Percentiles rank a stretch among this genome's conserved stretches.
These are phyloP conservation scores for Gadus chalcogrammus DNA, from an alignment of 2,113 vertebrate species.

Conservation along the genomic window DNA sequence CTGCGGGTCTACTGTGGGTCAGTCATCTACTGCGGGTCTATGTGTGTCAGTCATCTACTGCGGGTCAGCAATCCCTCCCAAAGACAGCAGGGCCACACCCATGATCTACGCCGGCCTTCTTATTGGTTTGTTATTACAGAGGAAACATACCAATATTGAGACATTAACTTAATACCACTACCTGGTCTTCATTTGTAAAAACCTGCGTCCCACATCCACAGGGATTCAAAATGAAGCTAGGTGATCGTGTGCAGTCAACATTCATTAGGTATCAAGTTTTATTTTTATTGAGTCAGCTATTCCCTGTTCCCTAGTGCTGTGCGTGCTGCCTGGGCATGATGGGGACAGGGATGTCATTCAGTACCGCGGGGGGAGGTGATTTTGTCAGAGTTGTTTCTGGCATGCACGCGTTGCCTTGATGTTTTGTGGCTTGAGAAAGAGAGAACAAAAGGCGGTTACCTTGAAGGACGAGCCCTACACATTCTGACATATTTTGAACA, in stretches of 20 bases:
- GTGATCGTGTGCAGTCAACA: not conserved
- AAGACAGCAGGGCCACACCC: no score
- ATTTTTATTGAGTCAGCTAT: slow-evolving; percentile 44
- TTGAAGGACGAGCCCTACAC: slow-evolving; percentile 9
- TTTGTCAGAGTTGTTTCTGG: slow-evolving; percentile 19
- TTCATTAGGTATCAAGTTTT: not conserved
- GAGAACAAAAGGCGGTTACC: no score
- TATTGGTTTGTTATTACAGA: no score
- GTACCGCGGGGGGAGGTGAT: slow-evolving; percentile 32
- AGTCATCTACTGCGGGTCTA: no score
- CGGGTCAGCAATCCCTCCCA: no score
- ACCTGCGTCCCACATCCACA: slow-evolving; percentile 6
- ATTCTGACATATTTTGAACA: no score
- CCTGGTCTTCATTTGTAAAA: slow-evolving; percentile 9
- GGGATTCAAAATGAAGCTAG: slow-evolving; percentile 29
- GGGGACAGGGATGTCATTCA: not conserved
- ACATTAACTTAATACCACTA: no score
- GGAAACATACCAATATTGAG: no score
- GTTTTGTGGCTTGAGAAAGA: no score
- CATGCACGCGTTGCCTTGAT: slow-evolving; percentile 1
- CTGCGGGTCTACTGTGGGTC: no score
- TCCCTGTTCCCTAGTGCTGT: slow-evolving; percentile 21
- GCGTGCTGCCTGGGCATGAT: slow-evolving; percentile 40
- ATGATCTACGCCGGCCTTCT: no score
- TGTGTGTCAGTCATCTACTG: no score